These are phyloP conservation scores for Toxotes lorentzi DNA, from an alignment of 2,797 vertebrate species.

Conservation along the genomic window DNA sequence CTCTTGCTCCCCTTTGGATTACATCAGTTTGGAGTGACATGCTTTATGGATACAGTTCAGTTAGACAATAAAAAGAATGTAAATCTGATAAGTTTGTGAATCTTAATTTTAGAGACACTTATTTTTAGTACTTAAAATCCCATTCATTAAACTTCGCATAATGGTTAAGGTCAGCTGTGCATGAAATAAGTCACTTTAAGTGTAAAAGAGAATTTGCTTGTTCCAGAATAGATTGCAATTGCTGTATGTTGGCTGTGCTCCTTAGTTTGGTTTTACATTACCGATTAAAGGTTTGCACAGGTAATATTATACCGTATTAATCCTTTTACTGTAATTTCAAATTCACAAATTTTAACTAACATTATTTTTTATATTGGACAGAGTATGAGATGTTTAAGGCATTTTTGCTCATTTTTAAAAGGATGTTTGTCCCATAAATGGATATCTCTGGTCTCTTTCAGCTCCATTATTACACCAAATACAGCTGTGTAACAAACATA, in stretches of 20 bases:
- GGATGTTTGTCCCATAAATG: background rate
- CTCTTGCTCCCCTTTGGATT: background rate
- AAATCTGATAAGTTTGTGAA: background rate
- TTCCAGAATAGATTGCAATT: background rate
- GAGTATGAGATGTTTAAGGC: background rate
- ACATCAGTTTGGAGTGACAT: constrained; percentile 4
- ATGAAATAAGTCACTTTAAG: background rate
- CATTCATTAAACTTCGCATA: background rate
- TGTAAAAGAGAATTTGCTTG: background rate
- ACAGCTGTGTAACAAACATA: constrained; percentile 1
- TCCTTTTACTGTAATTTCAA: background rate
- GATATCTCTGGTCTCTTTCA: background rate
- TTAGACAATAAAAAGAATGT: constrained; percentile 6
- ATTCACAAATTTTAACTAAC: background rate
- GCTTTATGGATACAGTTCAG: background rate
- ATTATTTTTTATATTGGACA: background rate
- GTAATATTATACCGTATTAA: background rate
- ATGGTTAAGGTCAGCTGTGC: background rate
- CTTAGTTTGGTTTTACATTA: background rate
- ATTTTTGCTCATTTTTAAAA: background rate
- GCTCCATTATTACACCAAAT: background rate
- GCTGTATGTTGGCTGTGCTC: background rate
- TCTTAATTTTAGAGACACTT: background rate
- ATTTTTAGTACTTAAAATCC: background rate
- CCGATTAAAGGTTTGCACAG: background rate